Percentiles rank a stretch among this genome's conserved stretches.
phyloP scores from a whole-genome alignment of 2,888 invertebrate species.

The Campopleginae sp. region DNA sequence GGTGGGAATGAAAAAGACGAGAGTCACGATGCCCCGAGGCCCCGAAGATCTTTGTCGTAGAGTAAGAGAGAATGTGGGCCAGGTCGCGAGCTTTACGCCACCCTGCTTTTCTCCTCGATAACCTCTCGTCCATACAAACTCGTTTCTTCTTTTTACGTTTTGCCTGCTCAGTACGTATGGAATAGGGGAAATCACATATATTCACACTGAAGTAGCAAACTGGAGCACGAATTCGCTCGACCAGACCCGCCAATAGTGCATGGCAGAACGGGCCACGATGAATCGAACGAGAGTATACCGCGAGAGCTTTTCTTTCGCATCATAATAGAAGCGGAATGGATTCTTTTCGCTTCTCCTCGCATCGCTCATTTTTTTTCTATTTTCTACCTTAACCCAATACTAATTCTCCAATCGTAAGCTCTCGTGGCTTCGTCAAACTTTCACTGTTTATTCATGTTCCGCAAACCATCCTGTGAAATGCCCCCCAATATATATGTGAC shows the following conservation, averaged over 20 bases:
- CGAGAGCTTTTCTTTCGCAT: conserved; percentile 49
- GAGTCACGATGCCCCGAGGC: conserved; percentile 55
- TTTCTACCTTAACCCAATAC: background rate
- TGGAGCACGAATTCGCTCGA: conserved; percentile 43
- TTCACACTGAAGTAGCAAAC: conserved; percentile 43
- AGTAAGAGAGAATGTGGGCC: conserved; percentile 57
- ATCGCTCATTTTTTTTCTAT: background rate
- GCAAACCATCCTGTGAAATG: conserved; percentile 17
- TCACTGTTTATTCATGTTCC: conserved; percentile 24
- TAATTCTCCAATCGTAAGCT: conserved; percentile 6
- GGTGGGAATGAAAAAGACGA: conserved; percentile 49
- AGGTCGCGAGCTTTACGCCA: conserved; percentile 55
- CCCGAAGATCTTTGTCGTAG: conserved; percentile 61
- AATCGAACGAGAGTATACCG: conserved; percentile 57
- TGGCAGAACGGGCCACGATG: conserved; percentile 17
- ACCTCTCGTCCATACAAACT: background rate
- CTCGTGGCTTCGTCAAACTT: conserved; percentile 29
- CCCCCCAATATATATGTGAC: background rate
- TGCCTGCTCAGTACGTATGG: conserved; percentile 23
- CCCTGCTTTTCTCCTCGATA: conserved; percentile 5
- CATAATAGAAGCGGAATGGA: conserved; percentile 52
- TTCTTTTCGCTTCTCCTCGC: conserved; percentile 42
- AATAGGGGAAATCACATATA: conserved; percentile 40
- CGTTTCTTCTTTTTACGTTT: conserved; percentile 46
- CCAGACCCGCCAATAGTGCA: conserved; percentile 25